Percentiles rank a stretch among this genome's conserved stretches.
Evolutionary conservation across 2,797 vertebrate genomes (phyloP).

Genomic region (Sebastes miniatus): DNA sequence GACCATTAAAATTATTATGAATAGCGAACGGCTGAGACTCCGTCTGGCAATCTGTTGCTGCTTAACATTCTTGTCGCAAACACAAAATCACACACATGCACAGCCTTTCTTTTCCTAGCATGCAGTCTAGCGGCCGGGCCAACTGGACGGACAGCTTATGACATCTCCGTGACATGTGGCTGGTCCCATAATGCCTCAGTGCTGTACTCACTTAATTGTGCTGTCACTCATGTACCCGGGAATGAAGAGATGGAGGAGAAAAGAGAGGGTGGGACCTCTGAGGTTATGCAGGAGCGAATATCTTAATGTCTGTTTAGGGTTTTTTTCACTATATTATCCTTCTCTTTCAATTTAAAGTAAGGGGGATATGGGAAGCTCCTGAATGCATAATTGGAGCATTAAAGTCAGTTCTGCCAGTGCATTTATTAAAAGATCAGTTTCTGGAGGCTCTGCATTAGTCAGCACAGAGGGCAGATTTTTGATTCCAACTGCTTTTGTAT

Average conservation of each 20-base stretch:
- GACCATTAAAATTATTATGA: constrained; percentile 49
- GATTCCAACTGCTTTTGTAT: background rate
- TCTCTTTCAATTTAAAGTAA: constrained; percentile 29
- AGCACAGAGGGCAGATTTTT: background rate
- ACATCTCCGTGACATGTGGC: constrained; percentile 61
- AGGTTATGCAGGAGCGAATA: constrained; percentile 30
- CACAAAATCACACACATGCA: constrained; percentile 15
- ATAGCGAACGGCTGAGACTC: constrained; percentile 42
- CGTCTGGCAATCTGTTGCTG: constrained; percentile 49
- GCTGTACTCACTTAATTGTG: constrained; percentile 66
- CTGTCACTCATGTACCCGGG: constrained; percentile 64
- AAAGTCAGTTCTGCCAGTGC: constrained; percentile 6
- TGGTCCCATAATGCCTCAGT: constrained; percentile 58
- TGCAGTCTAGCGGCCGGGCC: constrained; percentile 13
- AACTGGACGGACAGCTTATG: constrained; percentile 56
- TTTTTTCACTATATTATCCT: constrained; percentile 8
- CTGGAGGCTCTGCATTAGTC: constrained; percentile 9
- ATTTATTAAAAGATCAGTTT: constrained; percentile 38
- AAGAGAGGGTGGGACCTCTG: constrained; percentile 1
- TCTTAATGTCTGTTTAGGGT: constrained; percentile 6
- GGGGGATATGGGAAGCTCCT: constrained; percentile 1
- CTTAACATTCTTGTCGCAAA: constrained; percentile 58
- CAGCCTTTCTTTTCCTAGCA: constrained; percentile 5
- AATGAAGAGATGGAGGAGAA: constrained; percentile 31
- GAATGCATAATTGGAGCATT: constrained; percentile 34